These are phyloP conservation scores for Leptinotarsa peninsularis DNA, from an alignment of 2,888 invertebrate species.

Conservation along the genomic window DNA sequence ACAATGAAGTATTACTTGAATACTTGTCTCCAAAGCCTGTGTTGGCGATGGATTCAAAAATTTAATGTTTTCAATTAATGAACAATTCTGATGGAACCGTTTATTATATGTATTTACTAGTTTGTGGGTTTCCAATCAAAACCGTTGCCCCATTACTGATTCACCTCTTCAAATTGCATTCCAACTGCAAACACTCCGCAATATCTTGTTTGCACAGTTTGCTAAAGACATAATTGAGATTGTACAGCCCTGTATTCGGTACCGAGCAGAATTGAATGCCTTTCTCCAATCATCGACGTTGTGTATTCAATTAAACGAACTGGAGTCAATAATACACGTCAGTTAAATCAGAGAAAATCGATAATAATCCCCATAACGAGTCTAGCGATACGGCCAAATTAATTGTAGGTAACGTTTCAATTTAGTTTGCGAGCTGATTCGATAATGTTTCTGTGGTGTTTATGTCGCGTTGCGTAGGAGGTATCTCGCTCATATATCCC, in stretches of 20 bases:
- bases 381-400: slow-evolving; percentile 31
- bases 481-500: slow-evolving; percentile 22
- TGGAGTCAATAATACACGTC: slow-evolving; percentile 8
- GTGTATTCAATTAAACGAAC: slow-evolving; percentile 14
- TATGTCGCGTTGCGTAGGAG: slow-evolving; percentile 31
- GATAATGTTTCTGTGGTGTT: slow-evolving; percentile 29
- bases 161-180: not conserved
- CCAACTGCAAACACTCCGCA: slow-evolving; percentile 1
- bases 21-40: too few relatives aligned
- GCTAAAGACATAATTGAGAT: slow-evolving; percentile 6
- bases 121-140: too few relatives aligned
- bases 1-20: too few relatives aligned
- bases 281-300: slow-evolving; percentile 15
- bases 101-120: too few relatives aligned
- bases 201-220: slow-evolving; percentile 8
- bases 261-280: slow-evolving; percentile 11
- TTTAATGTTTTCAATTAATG: too few relatives aligned
- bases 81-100: too few relatives aligned
- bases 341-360: slow-evolving; percentile 32
- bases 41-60: too few relatives aligned
- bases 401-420: slow-evolving; percentile 36
- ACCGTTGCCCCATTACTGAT: not conserved
- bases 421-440: slow-evolving; percentile 28
- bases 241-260: slow-evolving; percentile 15
- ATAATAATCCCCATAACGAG: slow-evolving; percentile 35